A percentile compares a stretch with the other conserved stretches of the same genome.
These are phyloP conservation scores for Pararge aegeria DNA, from an alignment of 1,140 invertebrate species.

Conservation along the genomic window DNA sequence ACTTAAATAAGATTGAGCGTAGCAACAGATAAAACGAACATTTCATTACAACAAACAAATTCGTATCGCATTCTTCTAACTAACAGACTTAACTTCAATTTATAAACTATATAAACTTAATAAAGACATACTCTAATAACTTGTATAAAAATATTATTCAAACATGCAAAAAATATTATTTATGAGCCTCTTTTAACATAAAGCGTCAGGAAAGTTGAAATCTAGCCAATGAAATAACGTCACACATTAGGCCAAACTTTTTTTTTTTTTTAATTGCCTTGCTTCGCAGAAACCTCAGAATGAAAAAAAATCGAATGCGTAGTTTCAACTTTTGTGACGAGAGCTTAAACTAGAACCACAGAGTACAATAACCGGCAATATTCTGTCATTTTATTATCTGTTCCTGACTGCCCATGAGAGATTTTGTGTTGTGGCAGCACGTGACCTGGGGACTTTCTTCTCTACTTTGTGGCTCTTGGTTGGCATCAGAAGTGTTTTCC, in stretches of 20 bases:
- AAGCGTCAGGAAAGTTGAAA: neutral
- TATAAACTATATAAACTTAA: constrained; percentile 8
- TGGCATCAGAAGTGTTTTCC: neutral
- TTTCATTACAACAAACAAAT: neutral
- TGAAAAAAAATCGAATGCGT: neutral
- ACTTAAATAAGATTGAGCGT: neutral
- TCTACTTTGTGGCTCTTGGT: constrained; percentile 19
- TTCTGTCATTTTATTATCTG: constrained; percentile 45
- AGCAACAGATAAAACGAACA: neutral
- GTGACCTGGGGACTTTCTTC: constrained; percentile 62
- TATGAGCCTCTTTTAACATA: constrained; percentile 10
- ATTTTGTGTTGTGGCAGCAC: constrained; percentile 52
- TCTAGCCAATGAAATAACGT: too few species aligned
- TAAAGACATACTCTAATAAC: neutral
- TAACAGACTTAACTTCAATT: constrained; percentile 1
- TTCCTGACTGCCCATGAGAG: constrained; percentile 58
- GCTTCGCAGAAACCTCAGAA: too few species aligned
- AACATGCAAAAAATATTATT: constrained; percentile 12
- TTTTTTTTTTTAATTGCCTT: too few species aligned
- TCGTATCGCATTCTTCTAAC: neutral
- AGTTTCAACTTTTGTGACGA: neutral
- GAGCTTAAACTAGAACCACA: neutral
- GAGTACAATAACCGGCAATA: neutral
- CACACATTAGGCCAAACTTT: too few species aligned
- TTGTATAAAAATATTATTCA: constrained; percentile 10